phyloP scores from a whole-genome alignment of 2,797 vertebrate species.

The Molossus molossus region DNA sequence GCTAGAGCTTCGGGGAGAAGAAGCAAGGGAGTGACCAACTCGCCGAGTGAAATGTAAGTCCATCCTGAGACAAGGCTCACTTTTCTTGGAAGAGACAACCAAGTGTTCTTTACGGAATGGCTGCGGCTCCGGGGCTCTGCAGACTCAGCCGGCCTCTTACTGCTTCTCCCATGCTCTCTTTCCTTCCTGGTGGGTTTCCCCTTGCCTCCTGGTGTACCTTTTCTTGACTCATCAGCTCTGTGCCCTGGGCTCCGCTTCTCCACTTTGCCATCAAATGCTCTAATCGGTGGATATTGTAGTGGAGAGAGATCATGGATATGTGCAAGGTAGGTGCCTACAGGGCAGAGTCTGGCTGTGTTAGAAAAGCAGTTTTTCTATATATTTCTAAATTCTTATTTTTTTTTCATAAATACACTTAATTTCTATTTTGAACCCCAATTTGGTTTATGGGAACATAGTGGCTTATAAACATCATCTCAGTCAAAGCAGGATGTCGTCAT shows the following conservation, averaged over 20 bases:
- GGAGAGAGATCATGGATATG: not conserved
- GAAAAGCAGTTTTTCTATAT: not conserved
- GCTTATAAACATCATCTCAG: not conserved
- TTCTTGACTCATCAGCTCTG: not conserved
- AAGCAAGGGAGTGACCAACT: constrained; percentile 6
- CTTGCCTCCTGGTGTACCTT: not conserved
- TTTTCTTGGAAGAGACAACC: not conserved
- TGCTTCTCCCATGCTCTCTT: not conserved
- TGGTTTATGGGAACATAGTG: not conserved
- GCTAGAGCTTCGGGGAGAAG: constrained; percentile 23
- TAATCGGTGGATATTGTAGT: no score
- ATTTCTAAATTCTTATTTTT: constrained; percentile 12
- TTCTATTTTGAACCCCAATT: not conserved
- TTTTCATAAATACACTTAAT: not conserved
- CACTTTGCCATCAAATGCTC: not conserved
- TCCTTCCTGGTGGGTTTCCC: not conserved
- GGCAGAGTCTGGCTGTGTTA: not conserved
- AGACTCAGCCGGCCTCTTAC: not conserved
- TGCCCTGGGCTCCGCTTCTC: not conserved
- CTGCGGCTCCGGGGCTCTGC: not conserved
- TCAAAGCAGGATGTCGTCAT: not conserved
- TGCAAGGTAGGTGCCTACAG: not conserved
- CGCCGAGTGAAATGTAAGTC: constrained; percentile 69
- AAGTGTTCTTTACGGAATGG: not conserved
- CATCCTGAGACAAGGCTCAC: not conserved